Evolutionary conservation across 2,113 vertebrate species (phyloP).

Genomic region (Leptobrachium ailaonicum): DNA sequence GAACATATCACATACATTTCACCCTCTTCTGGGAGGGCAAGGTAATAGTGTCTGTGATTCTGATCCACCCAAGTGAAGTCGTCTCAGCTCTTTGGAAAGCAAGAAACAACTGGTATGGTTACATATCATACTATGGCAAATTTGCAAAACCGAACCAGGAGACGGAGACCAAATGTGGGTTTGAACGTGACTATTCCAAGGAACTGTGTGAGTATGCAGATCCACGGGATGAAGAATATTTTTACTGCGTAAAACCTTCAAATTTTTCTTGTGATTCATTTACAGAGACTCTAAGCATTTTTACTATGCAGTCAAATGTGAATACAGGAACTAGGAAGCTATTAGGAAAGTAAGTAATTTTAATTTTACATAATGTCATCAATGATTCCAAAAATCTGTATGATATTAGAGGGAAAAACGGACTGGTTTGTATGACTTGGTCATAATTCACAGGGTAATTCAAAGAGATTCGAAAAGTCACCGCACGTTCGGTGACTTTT

Average conservation of each 20-base stretch:
- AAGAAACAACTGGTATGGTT: constrained; percentile 8
- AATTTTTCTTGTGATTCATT: neutral
- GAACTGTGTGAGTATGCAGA: constrained; percentile 52
- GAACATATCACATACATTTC: constrained; percentile 19
- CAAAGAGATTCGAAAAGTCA: no score
- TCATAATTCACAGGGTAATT: no score
- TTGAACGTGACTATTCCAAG: neutral
- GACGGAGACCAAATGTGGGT: neutral
- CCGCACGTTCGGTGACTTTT: no score
- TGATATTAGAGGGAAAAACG: neutral
- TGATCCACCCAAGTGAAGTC: neutral
- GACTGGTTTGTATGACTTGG: no score
- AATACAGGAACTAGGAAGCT: neutral
- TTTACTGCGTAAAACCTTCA: constrained; percentile 40
- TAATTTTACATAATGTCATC: no score
- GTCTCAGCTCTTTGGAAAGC: neutral
- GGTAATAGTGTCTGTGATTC: neutral
- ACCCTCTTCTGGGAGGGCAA: constrained; percentile 3
- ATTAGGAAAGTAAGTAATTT: constrained; percentile 10
- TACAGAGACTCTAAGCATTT: neutral
- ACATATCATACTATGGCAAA: neutral
- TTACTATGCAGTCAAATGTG: neutral
- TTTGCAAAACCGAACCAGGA: neutral
- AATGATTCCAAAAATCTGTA: no score
- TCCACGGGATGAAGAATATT: constrained; percentile 52